Base-by-base conservation (phyloP, 2,113 vertebrate species). In the Colaptes auratus region DNA sequence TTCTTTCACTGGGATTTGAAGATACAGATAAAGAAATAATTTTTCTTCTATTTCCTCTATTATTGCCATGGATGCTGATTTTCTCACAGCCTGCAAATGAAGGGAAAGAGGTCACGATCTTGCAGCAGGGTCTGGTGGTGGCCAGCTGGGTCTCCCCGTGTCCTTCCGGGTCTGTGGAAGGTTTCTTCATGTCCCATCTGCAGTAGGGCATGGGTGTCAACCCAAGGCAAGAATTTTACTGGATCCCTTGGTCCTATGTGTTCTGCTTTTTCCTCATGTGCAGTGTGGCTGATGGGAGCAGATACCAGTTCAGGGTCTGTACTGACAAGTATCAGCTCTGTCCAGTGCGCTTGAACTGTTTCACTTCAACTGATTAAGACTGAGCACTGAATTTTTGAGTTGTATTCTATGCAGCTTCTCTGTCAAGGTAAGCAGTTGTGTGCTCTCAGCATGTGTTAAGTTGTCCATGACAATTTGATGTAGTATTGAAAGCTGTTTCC, bases 201-300 rank as follows among this genome's bases (percentile, higher is more conserved):
- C 50, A 63, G 46, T 0, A 1, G 25, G 53, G 2, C 6, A 77
- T 1, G 35, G 3, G 5, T 79, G 28, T 36, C 3, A 5, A 15
- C 25, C 53, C 21, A 9, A 64, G 39, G 52, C 52, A 46, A 53
- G 52, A 52, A 20, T 59, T 82, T 12, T 31, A 12, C 4, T 35
- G 73, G 17, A 31, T 83, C 1, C 1, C 21, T 33, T 64, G 42
- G 25, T 77, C 36, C 48, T 72, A 6, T 6, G 3, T 3, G 9
- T 0, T 0, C 39, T 0, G 1, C 53, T 44, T 3, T 65, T 64
- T 69, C 9, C 9, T 39, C 12, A 33, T 1, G 2, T 42, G 25
- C 24, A 17, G 9, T 1, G 1, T 52, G 88, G 15, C 56, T 70
- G 52, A 64, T 28, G 1, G 33, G 61, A 64, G 23, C 36, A 75